Evolutionary conservation across 2,888 invertebrate genomes (phyloP).

Genomic region (Incurvaria masculella): DNA sequence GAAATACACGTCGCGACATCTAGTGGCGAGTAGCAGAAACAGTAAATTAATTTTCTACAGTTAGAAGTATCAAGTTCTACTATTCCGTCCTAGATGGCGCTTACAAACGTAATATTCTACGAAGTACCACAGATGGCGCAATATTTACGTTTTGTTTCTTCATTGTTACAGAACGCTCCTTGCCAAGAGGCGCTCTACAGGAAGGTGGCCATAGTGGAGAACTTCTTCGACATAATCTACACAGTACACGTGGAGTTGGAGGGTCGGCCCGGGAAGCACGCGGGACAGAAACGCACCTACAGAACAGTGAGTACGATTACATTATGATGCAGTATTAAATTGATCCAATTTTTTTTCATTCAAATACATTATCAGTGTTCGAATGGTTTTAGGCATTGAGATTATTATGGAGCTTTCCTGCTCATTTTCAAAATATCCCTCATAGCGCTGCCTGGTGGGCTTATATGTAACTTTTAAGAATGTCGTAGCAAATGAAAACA

Average conservation of each 20-base stretch:
- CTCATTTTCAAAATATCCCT: too few relatives aligned
- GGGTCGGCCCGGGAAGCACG: constrained; percentile 89
- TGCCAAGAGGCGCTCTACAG: constrained; percentile 76
- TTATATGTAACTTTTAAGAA: too few relatives aligned
- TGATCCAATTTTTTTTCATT: constrained; percentile 5
- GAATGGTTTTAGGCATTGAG: too few relatives aligned
- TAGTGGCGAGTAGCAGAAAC: constrained; percentile 18
- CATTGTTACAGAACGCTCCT: constrained; percentile 63
- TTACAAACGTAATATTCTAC: too few relatives aligned
- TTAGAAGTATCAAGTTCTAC: too few relatives aligned
- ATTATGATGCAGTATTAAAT: not conserved
- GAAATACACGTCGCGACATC: constrained; percentile 17
- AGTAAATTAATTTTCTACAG: too few relatives aligned
- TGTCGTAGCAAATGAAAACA: too few relatives aligned
- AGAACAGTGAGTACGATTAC: constrained; percentile 73
- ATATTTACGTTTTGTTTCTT: too few relatives aligned
- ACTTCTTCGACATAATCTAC: constrained; percentile 96
- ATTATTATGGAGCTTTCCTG: too few relatives aligned
- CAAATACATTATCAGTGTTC: not conserved
- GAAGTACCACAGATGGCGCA: too few relatives aligned
- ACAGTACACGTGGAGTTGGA: constrained; percentile 93
- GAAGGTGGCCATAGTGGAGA: constrained; percentile 95
- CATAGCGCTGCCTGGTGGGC: too few relatives aligned
- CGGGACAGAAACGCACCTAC: constrained; percentile 96
- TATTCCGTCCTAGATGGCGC: constrained; percentile 30